Base-by-base conservation (phyloP, 2,797 vertebrate genomes). In the Cirrhinus mrigala region DNA sequence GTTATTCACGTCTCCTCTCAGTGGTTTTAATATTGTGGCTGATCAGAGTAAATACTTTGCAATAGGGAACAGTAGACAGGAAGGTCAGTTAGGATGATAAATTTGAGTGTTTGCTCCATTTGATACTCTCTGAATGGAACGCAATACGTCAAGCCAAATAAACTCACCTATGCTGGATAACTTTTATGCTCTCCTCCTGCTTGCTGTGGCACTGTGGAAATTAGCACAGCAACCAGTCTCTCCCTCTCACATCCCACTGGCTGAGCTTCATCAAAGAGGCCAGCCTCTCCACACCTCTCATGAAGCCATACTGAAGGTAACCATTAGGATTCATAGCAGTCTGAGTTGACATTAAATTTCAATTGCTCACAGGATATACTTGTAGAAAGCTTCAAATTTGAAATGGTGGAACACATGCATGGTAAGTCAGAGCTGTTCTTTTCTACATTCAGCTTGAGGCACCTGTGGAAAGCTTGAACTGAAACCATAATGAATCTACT, bases 301-400 rank as follows among this genome's bases (percentile, higher is more conserved):
- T 48, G 3, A 37, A 46, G n/a, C 48, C 37, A 66, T 22, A 24
- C 37, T 46, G 66, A 79, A 79, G 15, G 33, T 58, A 64, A 3
- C 37, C 52, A 84, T 84, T 78, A 60, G 70, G 40, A 78, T 78
- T 84, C 50, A 79, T 29, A 24, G n/a, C 64, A 48, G 50, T 70
- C 12, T 48, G 37, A 24, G 33, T 24, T 10, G 50, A 58, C 62
- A 56, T 73, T 37, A 66, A 56, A 52, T 48, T 56, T 44, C 68
- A 73, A 37, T 62, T 62, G 27, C 60, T 80, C 78, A 80, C 20
- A 70, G 40, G 37, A 73, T 37, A 71, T 54, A n/a, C n/a, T n/a
- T n/a, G n/a, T n/a, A 11, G 33, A 80, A 76, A 76, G 20, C 50
- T 56, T n/a, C 50, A 76, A 37, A 79, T 56, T 4, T 50, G 20